A percentile compares a stretch with the other conserved stretches of the same genome.
These are phyloP conservation scores for Nanger granti DNA, from an alignment of 2,113 vertebrate genomes.

Conservation along the genomic window DNA sequence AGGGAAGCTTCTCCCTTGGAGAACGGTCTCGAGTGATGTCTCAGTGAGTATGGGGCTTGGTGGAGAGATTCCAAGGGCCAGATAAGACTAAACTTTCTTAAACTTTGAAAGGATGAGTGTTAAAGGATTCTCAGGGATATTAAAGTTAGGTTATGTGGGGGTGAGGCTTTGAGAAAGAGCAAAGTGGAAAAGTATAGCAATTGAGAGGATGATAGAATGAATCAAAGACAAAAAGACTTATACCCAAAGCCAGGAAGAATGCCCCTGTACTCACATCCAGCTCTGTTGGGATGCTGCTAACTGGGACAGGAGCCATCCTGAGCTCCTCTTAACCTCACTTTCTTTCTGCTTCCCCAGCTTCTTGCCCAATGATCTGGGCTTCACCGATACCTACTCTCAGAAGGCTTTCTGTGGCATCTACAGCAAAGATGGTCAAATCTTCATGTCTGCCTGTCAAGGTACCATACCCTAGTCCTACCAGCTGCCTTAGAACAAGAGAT, in stretches of 20 bases:
- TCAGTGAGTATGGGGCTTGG: conserved; percentile 82
- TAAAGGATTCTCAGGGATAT: not conserved
- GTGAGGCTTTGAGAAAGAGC: conserved; percentile 13
- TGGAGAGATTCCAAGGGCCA: conserved; percentile 21
- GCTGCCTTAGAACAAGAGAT: not conserved
- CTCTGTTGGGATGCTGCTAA: not conserved
- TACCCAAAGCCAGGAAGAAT: not conserved
- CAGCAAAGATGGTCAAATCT: conserved; percentile 87
- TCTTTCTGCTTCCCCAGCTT: conserved; percentile 79
- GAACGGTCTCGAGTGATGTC: conserved; percentile 88
- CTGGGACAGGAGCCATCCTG: not conserved
- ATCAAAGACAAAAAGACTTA: not conserved
- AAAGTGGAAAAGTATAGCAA: not conserved
- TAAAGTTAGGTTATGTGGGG: conserved; percentile 10
- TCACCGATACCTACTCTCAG: conserved; percentile 88
- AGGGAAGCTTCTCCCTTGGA: conserved; percentile 91
- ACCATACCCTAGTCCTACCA: conserved; percentile 32
- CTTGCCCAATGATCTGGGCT: conserved; percentile 87
- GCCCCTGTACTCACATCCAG: not conserved
- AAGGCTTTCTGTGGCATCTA: conserved; percentile 94
- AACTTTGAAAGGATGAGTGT: not conserved
- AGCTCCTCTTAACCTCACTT: not conserved
- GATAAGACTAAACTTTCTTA: not conserved
- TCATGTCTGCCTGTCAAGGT: conserved; percentile 95
- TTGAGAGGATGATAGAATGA: not conserved